Conservation (phyloP, 1,140 invertebrate genomes). For the Elymnias hypermnestra region DNA sequence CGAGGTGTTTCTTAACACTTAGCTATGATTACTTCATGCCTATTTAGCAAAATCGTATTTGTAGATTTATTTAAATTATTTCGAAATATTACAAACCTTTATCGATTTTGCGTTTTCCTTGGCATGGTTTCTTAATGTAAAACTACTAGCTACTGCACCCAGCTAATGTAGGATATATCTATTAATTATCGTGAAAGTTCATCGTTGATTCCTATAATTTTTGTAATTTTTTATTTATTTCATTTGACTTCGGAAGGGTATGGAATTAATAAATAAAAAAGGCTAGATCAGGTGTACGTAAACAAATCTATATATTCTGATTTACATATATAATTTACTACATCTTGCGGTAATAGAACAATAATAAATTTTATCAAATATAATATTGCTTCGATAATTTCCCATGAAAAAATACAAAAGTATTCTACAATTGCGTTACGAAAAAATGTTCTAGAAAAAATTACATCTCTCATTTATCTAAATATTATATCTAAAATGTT, state of each 20-base stretch:
- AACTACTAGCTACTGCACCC: no score
- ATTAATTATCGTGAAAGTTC: no score
- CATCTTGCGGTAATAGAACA: slow-evolving; percentile 44
- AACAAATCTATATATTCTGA: slow-evolving; percentile 70
- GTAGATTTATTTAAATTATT: no score
- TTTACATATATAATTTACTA: slow-evolving; percentile 60
- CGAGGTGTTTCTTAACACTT: no score
- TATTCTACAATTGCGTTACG: slow-evolving; percentile 60
- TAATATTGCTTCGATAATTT: slow-evolving; percentile 68
- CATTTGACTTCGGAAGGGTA: neutral
- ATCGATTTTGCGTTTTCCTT: no score
- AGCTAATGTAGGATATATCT: no score
- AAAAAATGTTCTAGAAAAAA: slow-evolving; percentile 68
- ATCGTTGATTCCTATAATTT: no score
- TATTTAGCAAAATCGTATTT: no score
- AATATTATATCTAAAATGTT: slow-evolving; percentile 42
- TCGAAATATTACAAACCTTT: no score
- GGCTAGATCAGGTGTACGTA: slow-evolving; percentile 54
- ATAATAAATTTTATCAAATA: slow-evolving; percentile 68
- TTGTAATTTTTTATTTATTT: neutral
- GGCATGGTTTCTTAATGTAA: no score
- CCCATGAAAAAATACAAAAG: slow-evolving; percentile 72
- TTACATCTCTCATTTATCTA: slow-evolving; percentile 63
- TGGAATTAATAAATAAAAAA: slow-evolving; percentile 41
- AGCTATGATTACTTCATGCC: no score